A percentile compares a stretch with the other conserved stretches of the same genome.
These are phyloP conservation scores for Glyphotaelius pellucidus DNA, from an alignment of 2,888 invertebrate species.

Conservation along the genomic window DNA sequence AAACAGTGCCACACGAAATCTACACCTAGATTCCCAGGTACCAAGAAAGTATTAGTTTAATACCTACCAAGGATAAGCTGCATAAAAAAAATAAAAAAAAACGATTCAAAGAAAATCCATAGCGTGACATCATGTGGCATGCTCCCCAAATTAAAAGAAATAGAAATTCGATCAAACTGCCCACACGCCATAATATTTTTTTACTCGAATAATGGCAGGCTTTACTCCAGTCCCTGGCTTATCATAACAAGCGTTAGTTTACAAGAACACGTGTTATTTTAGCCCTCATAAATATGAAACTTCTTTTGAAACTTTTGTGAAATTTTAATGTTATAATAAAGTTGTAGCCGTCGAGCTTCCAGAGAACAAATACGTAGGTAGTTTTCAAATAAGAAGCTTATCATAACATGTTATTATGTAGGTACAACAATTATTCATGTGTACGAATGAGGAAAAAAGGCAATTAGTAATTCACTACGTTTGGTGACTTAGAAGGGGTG, in stretches of 20 bases:
- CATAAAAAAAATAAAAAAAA: neutral
- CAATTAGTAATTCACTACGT: too few species aligned
- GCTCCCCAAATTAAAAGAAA: conserved; percentile 12
- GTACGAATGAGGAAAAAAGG: neutral
- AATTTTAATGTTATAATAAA: neutral
- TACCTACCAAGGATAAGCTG: neutral
- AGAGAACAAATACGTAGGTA: neutral
- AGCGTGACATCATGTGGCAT: neutral
- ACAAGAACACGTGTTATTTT: neutral
- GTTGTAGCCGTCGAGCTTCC: neutral
- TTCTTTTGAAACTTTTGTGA: neutral
- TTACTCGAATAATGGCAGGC: neutral
- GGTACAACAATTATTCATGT: too few species aligned
- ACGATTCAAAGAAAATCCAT: neutral
- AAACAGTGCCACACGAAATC: neutral
- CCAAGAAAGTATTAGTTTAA: neutral
- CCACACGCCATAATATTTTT: neutral
- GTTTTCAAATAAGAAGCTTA: neutral
- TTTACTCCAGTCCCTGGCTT: neutral
- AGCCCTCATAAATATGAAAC: neutral
- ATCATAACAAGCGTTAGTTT: neutral
- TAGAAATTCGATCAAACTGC: neutral
- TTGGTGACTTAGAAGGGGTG: too few species aligned
- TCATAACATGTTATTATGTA: neutral
- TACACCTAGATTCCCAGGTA: too few species aligned